phyloP scores from a whole-genome alignment of 92 coral and sea anemone species.

The Meandrina meandrites region DNA sequence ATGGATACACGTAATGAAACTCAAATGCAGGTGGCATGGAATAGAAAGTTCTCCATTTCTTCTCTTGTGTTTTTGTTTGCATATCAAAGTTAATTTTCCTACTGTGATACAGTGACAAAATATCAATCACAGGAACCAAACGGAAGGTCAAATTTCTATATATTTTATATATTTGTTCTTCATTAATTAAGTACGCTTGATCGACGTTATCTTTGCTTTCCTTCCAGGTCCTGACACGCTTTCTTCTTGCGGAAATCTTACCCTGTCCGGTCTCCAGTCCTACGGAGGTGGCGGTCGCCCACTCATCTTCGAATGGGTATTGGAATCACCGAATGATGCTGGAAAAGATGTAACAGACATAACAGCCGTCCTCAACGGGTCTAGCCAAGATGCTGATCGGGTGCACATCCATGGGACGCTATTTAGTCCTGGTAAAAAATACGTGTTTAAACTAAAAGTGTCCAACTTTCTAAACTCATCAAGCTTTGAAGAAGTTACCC shows the following conservation, averaged over 20 bases:
- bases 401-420: neutral
- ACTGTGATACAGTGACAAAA: too few species aligned
- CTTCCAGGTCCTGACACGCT: constrained; percentile 47
- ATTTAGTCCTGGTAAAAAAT: neutral
- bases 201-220: neutral
- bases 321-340: neutral
- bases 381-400: neutral
- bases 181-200: too few species aligned
- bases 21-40: too few species aligned
- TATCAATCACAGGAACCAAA: too few species aligned
- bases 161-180: too few species aligned
- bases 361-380: neutral
- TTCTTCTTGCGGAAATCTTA: constrained; percentile 53
- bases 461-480: constrained; percentile 6
- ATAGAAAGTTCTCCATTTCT: too few species aligned
- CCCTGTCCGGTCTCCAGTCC: constrained; percentile 51
- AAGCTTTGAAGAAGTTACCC: constrained; percentile 13
- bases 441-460: constrained; percentile 18
- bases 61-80: too few species aligned
- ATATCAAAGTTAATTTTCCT: too few species aligned
- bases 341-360: neutral
- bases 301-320: constrained; percentile 31
- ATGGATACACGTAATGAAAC: too few species aligned
- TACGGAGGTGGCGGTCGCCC: constrained; percentile 60
- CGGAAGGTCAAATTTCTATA: too few species aligned